Evolutionary conservation across 2,797 vertebrate species (phyloP).

Genomic region (Tolypeutes matacus): DNA sequence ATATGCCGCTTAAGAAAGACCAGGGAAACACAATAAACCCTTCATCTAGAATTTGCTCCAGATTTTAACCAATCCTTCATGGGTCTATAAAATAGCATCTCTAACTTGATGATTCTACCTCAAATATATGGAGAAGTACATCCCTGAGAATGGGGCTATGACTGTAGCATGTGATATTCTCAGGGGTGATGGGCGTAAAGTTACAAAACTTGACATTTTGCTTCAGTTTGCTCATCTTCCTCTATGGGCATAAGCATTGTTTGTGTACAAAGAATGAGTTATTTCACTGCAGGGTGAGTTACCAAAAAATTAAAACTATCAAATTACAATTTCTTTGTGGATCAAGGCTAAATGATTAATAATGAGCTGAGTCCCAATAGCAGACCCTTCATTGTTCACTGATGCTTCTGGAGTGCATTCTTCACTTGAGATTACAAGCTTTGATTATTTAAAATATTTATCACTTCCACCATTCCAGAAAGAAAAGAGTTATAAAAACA

Average conservation of each 20-base stretch:
- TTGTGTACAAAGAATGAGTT: constrained; percentile 1
- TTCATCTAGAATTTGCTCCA: constrained; percentile 27
- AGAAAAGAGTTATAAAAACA: constrained; percentile 16
- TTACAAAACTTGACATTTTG: constrained; percentile 49
- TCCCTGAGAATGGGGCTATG: not conserved
- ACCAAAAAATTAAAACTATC: constrained; percentile 63
- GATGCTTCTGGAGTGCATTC: constrained; percentile 28
- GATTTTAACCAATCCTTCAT: not conserved
- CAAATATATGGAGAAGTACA: constrained; percentile 51
- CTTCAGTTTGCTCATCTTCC: not conserved
- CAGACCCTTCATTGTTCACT: not conserved
- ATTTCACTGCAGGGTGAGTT: not conserved
- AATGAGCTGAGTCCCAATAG: constrained; percentile 8
- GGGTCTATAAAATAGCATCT: not conserved
- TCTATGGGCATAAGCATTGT: constrained; percentile 39
- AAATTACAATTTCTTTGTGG: constrained; percentile 50
- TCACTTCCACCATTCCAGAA: not conserved
- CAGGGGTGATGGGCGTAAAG: not conserved
- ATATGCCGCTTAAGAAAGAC: not conserved
- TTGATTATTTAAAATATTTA: constrained; percentile 24
- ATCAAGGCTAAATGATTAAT: constrained; percentile 54
- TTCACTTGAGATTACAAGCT: constrained; percentile 48
- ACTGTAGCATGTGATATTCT: not conserved
- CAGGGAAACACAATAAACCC: constrained; percentile 27
- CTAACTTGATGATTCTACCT: constrained; percentile 38